Evolutionary conservation across 2,797 vertebrate species (phyloP).

Genomic region (Sylvilagus floridanus): DNA sequence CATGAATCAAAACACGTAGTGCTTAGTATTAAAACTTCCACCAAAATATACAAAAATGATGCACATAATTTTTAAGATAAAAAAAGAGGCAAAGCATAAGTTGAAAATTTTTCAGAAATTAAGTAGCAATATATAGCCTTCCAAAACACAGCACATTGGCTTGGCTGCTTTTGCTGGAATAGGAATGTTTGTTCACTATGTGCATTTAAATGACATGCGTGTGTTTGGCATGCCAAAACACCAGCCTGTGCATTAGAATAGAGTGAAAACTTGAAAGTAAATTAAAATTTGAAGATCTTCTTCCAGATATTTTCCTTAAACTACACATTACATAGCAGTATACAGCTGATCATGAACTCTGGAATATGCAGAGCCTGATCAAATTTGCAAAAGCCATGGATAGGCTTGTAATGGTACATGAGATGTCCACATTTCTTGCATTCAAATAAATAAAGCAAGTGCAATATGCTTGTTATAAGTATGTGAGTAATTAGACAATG

Average conservation of each 20-base stretch:
- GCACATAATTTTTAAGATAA: conserved; percentile 49
- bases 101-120: conserved; percentile 71
- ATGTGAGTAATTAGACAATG: background rate
- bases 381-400: conserved; percentile 2
- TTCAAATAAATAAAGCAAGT: background rate
- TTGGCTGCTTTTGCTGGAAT: conserved; percentile 45
- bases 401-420: background rate
- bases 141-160: conserved; percentile 54
- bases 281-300: conserved; percentile 3
- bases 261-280: conserved; percentile 35
- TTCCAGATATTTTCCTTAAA: conserved; percentile 33
- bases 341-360: background rate
- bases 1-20: conserved; percentile 50
- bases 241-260: background rate
- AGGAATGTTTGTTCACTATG: conserved; percentile 15
- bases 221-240: background rate
- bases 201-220: background rate
- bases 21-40: conserved; percentile 27
- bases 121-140: conserved; percentile 66
- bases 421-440: conserved; percentile 16
- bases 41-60: conserved; percentile 58
- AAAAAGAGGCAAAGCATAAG: conserved; percentile 33
- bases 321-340: background rate
- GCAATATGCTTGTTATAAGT: background rate
- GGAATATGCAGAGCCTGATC: background rate